phyloP scores from a whole-genome alignment of 2,888 invertebrate genomes.

The Cerastoderma edule region DNA sequence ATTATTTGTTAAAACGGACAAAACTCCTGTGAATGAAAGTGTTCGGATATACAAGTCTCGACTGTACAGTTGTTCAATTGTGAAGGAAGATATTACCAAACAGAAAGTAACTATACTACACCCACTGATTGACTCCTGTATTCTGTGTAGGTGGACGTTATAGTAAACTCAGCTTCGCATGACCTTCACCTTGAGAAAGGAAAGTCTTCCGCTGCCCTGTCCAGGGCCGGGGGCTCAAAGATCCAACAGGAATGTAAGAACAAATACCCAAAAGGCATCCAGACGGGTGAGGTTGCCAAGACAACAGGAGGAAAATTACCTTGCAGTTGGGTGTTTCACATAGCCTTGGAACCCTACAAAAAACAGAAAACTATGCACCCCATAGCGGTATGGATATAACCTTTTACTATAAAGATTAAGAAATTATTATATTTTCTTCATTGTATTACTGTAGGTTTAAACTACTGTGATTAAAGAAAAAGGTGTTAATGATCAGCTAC shows the following conservation, averaged over 20 bases:
- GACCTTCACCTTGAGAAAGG: slow-evolving; percentile 70
- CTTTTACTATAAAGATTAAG: no score
- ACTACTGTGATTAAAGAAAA: no score
- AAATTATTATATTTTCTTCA: no score
- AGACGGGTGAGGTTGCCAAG: slow-evolving; percentile 64
- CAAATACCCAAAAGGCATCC: slow-evolving; percentile 65
- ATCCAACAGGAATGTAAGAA: slow-evolving; percentile 64
- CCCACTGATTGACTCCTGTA: not conserved
- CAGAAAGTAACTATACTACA: slow-evolving; percentile 31
- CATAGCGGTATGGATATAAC: slow-evolving; percentile 5
- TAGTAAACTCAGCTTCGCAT: slow-evolving; percentile 74
- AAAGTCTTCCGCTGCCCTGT: slow-evolving; percentile 65
- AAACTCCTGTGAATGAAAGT: no score
- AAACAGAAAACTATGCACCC: slow-evolving; percentile 15
- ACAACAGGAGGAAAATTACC: slow-evolving; percentile 67
- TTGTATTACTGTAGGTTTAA: no score
- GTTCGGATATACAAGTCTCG: no score
- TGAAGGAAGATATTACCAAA: slow-evolving; percentile 33
- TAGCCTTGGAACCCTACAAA: slow-evolving; percentile 52
- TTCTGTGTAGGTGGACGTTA: slow-evolving; percentile 69
- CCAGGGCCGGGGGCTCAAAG: slow-evolving; percentile 57
- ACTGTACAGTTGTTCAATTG: no score
- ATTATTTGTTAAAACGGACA: no score
- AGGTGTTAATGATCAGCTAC: no score
- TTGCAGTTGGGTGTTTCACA: slow-evolving; percentile 62